These are phyloP conservation scores for Euplagia quadripunctaria DNA, from an alignment of 2,888 invertebrate genomes.

Conservation along the genomic window DNA sequence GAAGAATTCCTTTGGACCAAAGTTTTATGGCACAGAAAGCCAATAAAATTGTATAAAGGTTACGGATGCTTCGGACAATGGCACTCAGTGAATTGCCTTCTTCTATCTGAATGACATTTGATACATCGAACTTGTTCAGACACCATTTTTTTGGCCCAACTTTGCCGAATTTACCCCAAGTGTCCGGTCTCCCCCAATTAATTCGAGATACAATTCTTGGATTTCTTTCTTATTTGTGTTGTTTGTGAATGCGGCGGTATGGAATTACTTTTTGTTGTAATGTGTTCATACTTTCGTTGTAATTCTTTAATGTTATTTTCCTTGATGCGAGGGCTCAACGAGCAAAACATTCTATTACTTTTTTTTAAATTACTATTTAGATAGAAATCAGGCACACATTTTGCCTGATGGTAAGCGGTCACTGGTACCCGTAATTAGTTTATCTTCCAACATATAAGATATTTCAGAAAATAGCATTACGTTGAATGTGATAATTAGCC, in stretches of 20 bases:
- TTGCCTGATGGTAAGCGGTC: background rate
- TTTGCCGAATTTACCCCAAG: constrained; percentile 39
- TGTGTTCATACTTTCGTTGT: constrained; percentile 14
- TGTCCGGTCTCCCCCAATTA: constrained; percentile 39
- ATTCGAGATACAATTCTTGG: constrained; percentile 45
- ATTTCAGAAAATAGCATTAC: background rate
- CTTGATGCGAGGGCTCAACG: background rate
- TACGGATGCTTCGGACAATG: constrained; percentile 52
- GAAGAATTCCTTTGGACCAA: constrained; percentile 61
- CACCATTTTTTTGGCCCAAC: constrained; percentile 39
- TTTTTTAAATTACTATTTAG: background rate
- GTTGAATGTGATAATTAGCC: too few species aligned
- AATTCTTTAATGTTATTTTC: constrained; percentile 9
- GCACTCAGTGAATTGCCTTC: constrained; percentile 58
- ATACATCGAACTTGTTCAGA: constrained; percentile 45
- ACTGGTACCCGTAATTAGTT: background rate
- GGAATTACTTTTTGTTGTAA: constrained; percentile 23
- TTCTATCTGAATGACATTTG: constrained; percentile 52
- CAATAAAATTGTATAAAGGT: constrained; percentile 66
- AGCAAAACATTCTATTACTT: background rate
- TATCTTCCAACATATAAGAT: background rate
- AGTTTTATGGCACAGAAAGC: constrained; percentile 62
- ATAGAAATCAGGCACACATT: background rate
- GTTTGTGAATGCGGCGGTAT: constrained; percentile 24
- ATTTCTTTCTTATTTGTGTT: constrained; percentile 41